Conservation (phyloP, 2,113 vertebrate species). For the Synodontis membranacea region DNA sequence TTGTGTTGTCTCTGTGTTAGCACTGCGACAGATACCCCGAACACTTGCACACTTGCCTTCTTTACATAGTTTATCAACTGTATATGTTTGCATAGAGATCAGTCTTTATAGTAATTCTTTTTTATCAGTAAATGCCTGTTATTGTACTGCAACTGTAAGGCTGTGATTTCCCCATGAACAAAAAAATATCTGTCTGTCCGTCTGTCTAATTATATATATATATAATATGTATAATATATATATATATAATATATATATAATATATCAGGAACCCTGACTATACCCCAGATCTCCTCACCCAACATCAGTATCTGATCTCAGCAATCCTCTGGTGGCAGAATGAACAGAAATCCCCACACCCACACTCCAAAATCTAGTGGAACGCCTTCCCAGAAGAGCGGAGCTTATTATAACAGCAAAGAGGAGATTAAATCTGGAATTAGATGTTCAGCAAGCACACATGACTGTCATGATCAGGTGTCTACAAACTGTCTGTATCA, state of each 20-base stretch:
- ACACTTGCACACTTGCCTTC: no score
- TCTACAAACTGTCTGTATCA: not conserved
- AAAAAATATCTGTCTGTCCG: not conserved
- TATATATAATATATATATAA: not conserved
- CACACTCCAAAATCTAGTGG: not conserved
- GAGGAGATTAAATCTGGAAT: not conserved
- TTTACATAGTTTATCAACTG: not conserved
- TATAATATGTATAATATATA: not conserved
- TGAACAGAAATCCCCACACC: not conserved
- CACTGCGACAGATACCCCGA: no score
- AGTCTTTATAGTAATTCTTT: not conserved
- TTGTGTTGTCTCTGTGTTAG: no score
- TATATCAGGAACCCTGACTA: not conserved
- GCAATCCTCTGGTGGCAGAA: no score
- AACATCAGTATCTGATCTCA: no score
- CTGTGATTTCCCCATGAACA: no score
- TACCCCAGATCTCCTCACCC: no score
- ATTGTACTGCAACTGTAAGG: no score
- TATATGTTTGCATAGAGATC: not conserved
- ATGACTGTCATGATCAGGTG: not conserved
- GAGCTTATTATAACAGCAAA: no score
- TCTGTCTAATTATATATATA: not conserved
- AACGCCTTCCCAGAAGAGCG: no score
- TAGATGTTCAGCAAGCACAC: no score
- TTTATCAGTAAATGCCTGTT: no score